Conservation (phyloP, 2,888 invertebrate species). For the Pyrgus malvae region DNA sequence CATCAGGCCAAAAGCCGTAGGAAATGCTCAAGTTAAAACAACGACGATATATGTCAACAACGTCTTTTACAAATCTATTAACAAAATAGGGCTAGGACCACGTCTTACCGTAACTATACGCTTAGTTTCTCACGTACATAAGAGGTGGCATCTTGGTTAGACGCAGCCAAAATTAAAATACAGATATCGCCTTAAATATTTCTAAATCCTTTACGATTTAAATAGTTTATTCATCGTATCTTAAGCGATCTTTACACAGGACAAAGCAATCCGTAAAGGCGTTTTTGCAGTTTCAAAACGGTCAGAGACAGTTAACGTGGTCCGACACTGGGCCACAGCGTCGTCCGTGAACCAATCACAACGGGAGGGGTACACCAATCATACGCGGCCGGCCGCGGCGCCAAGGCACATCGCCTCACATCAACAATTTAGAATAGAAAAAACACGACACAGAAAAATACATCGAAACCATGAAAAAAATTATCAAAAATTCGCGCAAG, state of each 20-base stretch:
- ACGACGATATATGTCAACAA: neutral
- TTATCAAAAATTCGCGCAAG: constrained; percentile 75
- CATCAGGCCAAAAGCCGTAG: constrained; percentile 9
- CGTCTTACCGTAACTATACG: neutral
- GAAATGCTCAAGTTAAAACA: constrained; percentile 9
- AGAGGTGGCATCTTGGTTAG: too few relatives aligned
- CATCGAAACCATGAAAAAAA: constrained; percentile 67
- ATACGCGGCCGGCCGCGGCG: constrained; percentile 42
- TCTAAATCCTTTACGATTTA: too few relatives aligned
- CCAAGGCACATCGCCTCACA: constrained; percentile 73
- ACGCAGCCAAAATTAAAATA: too few relatives aligned
- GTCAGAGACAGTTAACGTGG: too few relatives aligned
- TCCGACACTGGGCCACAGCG: too few relatives aligned
- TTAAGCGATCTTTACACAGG: too few relatives aligned
- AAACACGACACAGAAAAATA: constrained; percentile 72
- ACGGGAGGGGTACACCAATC: constrained; percentile 48
- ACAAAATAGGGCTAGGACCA: neutral
- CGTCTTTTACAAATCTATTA: neutral
- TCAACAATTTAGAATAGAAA: constrained; percentile 56
- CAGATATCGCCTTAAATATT: too few relatives aligned
- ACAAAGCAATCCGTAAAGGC: too few relatives aligned
- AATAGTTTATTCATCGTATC: too few relatives aligned
- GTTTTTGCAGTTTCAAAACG: too few relatives aligned
- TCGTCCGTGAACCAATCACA: constrained; percentile 1
- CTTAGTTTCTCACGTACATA: too few relatives aligned